Evolutionary conservation across 2,797 vertebrate species (phyloP).

Genomic region (Myotis myotis): DNA sequence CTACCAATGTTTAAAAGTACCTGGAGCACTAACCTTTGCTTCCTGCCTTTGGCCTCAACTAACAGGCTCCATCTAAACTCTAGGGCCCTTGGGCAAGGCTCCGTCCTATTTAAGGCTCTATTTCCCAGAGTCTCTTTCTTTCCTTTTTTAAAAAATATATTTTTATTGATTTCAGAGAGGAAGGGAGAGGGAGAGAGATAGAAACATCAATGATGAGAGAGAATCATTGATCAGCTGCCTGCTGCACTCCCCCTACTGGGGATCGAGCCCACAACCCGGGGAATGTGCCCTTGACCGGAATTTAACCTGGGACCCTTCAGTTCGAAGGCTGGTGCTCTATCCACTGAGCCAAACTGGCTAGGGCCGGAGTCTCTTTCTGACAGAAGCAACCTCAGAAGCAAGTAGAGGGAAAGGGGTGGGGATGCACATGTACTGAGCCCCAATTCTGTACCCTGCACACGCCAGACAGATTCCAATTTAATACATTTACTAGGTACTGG

Average conservation of each 20-base stretch:
- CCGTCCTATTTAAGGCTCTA: neutral
- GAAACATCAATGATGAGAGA: too few species aligned
- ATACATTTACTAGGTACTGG: neutral
- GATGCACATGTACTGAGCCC: neutral
- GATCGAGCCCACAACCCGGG: too few species aligned
- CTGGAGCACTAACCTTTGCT: neutral
- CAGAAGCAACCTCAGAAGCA: neutral
- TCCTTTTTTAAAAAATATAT: too few species aligned
- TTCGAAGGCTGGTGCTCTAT: too few species aligned
- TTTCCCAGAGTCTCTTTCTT: neutral
- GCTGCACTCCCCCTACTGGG: too few species aligned
- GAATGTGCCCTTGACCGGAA: too few species aligned
- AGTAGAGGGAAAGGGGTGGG: neutral
- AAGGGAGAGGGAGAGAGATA: too few species aligned
- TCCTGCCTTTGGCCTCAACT: neutral
- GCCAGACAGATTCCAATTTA: neutral
- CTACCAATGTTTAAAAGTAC: neutral
- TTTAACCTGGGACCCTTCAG: too few species aligned
- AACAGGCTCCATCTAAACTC: neutral
- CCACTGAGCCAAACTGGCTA: too few species aligned
- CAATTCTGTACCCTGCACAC: neutral
- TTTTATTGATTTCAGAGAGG: too few species aligned
- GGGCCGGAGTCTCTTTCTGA: neutral
- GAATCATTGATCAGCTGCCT: too few species aligned
- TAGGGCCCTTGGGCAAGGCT: constrained; percentile 36